Conservation (phyloP, 2,888 invertebrate species). For the Spilarctia lutea region DNA sequence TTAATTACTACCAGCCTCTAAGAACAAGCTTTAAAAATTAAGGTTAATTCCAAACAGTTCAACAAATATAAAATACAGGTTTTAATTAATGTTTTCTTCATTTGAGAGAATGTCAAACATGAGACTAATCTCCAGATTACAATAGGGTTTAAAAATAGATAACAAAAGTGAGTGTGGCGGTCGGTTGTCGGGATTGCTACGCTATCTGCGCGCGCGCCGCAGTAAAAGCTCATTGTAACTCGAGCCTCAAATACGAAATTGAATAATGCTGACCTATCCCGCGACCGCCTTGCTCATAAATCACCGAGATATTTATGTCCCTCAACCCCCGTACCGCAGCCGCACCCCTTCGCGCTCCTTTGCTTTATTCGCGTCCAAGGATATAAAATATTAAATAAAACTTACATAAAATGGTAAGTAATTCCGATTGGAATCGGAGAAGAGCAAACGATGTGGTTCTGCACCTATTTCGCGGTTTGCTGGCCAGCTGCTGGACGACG, state of each 20-base stretch:
- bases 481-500: conserved; percentile 56
- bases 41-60: conserved; percentile 45
- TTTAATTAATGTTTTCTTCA: conserved; percentile 54
- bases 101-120: conserved; percentile 59
- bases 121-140: conserved; percentile 67
- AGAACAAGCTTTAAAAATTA: conserved; percentile 46
- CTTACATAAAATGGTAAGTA: conserved; percentile 83
- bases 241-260: conserved; percentile 86
- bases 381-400: conserved; percentile 86
- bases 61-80: conserved; percentile 44
- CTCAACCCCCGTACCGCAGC: conserved; percentile 70
- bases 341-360: conserved; percentile 64
- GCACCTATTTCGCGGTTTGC: conserved; percentile 76
- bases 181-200: conserved; percentile 61
- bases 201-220: conserved; percentile 80
- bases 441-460: conserved; percentile 71
- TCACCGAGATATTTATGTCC: conserved; percentile 86
- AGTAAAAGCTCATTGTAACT: conserved; percentile 86
- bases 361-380: conserved; percentile 77
- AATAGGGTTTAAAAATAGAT: conserved; percentile 71
- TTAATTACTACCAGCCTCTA: conserved; percentile 45
- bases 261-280: conserved; percentile 87
- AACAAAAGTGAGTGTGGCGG: conserved; percentile 69
- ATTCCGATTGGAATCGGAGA: conserved; percentile 82
- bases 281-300: conserved; percentile 85